phyloP scores from a whole-genome alignment of 2,797 vertebrate species.

The Buceros bicornis region DNA sequence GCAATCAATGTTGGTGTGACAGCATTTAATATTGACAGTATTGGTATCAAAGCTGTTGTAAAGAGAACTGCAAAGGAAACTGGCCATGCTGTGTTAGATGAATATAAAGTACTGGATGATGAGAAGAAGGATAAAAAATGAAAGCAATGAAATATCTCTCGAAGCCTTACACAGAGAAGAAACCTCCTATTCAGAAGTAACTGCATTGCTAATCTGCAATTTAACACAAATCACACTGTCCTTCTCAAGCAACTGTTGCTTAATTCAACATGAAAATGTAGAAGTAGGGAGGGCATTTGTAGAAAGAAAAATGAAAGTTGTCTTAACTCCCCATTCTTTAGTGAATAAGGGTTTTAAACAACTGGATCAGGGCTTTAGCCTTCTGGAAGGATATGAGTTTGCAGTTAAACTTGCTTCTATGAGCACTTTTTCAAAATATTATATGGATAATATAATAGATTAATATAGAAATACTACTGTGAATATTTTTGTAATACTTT shows the following conservation, averaged over 20 bases:
- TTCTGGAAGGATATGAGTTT: constrained; percentile 27
- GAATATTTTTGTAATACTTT: constrained; percentile 69
- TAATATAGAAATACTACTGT: neutral
- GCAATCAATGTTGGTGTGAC: constrained; percentile 94
- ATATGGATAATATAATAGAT: neutral
- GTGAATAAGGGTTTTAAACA: neutral
- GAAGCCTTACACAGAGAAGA: constrained; percentile 66
- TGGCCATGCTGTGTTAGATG: constrained; percentile 89
- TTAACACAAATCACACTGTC: constrained; percentile 35
- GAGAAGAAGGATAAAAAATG: constrained; percentile 66
- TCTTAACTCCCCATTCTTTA: constrained; percentile 9
- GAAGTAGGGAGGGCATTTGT: neutral
- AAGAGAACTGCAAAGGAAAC: constrained; percentile 95
- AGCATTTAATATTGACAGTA: constrained; percentile 95
- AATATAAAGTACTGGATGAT: constrained; percentile 88
- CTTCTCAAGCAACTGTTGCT: constrained; percentile 53
- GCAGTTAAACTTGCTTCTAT: neutral
- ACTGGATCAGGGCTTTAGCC: neutral
- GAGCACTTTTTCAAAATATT: constrained; percentile 48
- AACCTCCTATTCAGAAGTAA: constrained; percentile 40
- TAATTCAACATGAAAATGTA: neutral
- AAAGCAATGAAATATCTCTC: neutral
- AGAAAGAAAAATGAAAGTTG: neutral
- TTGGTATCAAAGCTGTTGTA: constrained; percentile 95
- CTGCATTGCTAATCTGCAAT: neutral